Evolutionary conservation across 2,113 vertebrate species (phyloP).

Genomic region (Rhinogobius similis): DNA sequence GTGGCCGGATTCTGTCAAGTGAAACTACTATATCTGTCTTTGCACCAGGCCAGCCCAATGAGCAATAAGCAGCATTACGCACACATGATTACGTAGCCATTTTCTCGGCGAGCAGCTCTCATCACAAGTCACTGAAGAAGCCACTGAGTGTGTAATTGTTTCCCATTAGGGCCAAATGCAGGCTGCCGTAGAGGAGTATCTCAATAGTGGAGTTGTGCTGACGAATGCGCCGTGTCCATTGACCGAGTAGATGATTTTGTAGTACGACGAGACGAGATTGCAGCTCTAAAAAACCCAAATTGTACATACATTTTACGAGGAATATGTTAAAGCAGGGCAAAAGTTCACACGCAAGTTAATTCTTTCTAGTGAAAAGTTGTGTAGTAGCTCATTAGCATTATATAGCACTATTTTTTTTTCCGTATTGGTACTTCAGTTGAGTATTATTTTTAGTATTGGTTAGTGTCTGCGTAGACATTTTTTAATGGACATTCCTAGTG

Average conservation of each 20-base stretch:
- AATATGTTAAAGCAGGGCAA: conserved; percentile 33
- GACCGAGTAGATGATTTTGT: conserved; percentile 50
- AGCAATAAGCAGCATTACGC: conserved; percentile 79
- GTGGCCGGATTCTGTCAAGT: conserved; percentile 45
- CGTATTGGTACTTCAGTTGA: background rate
- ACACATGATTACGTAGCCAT: conserved; percentile 78
- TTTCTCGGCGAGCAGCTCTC: conserved; percentile 73
- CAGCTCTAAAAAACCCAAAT: background rate
- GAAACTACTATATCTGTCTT: conserved; percentile 31
- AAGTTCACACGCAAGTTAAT: conserved; percentile 41
- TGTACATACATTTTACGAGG: conserved; percentile 28
- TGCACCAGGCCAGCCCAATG: conserved; percentile 62
- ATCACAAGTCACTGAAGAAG: conserved; percentile 78
- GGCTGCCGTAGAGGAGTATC: conserved; percentile 58
- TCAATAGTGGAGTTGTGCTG: conserved; percentile 64
- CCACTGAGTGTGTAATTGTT: conserved; percentile 81
- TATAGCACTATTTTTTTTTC: background rate
- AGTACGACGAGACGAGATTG: conserved; percentile 52
- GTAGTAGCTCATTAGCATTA: conserved; percentile 22
- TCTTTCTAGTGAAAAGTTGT: conserved; percentile 32
- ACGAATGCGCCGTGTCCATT: conserved; percentile 62
- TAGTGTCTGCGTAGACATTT: background rate
- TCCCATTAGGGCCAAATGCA: conserved; percentile 72
- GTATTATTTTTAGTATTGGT: background rate
- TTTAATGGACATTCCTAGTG: background rate